A percentile compares a stretch with the other conserved stretches of the same genome.
These are phyloP conservation scores for Doris montereyensis DNA, from an alignment of 2,888 invertebrate genomes.

Conservation along the genomic window DNA sequence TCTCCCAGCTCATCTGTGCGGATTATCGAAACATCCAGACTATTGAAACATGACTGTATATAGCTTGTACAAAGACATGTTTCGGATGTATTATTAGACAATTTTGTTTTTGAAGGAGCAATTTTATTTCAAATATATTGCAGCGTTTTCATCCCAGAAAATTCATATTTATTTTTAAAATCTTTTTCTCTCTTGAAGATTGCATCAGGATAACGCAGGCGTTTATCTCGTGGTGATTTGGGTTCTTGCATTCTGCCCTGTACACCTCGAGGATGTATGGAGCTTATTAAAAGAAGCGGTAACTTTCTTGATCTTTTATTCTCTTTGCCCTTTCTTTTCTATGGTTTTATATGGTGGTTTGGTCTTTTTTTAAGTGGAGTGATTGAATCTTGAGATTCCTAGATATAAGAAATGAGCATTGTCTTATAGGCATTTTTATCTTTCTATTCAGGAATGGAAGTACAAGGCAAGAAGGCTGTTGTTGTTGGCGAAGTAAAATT, in stretches of 20 bases:
- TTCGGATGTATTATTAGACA: no score
- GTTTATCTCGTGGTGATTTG: slow-evolving; percentile 90
- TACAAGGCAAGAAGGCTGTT: slow-evolving; percentile 89
- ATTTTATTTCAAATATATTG: not conserved
- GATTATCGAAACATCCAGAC: no score
- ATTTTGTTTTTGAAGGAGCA: no score
- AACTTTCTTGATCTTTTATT: not conserved
- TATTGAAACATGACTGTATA: not conserved
- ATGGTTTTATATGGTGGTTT: not conserved
- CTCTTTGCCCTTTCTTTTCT: not conserved
- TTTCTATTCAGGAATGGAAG: slow-evolving; percentile 77
- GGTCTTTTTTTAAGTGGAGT: not conserved
- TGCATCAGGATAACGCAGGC: slow-evolving; percentile 96
- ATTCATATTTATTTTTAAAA: not conserved
- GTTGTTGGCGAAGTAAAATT: slow-evolving; percentile 98
- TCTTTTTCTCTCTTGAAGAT: slow-evolving; percentile 70
- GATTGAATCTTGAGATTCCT: not conserved
- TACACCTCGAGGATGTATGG: slow-evolving; percentile 95
- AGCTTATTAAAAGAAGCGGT: slow-evolving; percentile 84
- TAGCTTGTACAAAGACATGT: no score
- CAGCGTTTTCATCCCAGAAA: not conserved
- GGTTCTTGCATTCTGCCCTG: slow-evolving; percentile 89
- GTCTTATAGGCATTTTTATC: not conserved
- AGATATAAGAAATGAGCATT: no score
- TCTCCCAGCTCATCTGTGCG: no score